A percentile compares a stretch with the other conserved stretches of the same genome.
These are phyloP conservation scores for Hyppa rectilinea DNA, from an alignment of 2,888 invertebrate species.

Conservation along the genomic window DNA sequence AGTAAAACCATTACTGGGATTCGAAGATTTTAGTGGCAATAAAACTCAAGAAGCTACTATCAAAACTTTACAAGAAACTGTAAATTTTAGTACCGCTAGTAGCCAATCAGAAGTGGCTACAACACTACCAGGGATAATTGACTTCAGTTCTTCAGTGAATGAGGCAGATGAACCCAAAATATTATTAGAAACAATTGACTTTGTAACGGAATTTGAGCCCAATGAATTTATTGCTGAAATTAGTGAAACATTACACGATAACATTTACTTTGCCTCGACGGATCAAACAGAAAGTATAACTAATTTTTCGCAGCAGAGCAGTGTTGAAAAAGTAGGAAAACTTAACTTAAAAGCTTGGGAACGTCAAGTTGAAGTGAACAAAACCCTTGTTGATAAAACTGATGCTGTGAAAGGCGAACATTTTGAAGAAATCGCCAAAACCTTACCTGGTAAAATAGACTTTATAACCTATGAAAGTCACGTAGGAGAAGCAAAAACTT, in stretches of 20 bases:
- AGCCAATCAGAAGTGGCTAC: slow-evolving; percentile 28
- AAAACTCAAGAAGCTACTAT: slow-evolving; percentile 10
- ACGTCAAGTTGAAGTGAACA: slow-evolving; percentile 46
- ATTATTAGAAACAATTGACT: slow-evolving; percentile 14
- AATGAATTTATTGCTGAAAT: slow-evolving; percentile 28
- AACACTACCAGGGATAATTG: slow-evolving; percentile 20
- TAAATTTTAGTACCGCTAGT: slow-evolving; percentile 25
- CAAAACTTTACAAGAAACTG: slow-evolving; percentile 4
- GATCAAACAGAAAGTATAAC: slow-evolving; percentile 6
- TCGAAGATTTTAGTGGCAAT: neutral
- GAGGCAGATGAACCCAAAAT: slow-evolving; percentile 7
- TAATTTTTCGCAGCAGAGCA: slow-evolving; percentile 13
- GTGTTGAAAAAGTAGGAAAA: slow-evolving; percentile 38
- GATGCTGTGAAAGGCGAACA: slow-evolving; percentile 32
- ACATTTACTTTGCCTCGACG: neutral
- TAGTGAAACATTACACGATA: slow-evolving; percentile 11
- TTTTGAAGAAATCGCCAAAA: slow-evolving; percentile 36
- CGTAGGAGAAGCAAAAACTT: slow-evolving; percentile 20
- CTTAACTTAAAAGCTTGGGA: slow-evolving; percentile 48
- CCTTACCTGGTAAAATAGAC: slow-evolving; percentile 31
- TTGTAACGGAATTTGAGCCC: slow-evolving; percentile 7
- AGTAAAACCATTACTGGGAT: neutral
- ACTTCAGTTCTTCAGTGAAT: neutral
- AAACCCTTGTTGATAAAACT: slow-evolving; percentile 42
- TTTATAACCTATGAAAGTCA: slow-evolving; percentile 24